phyloP scores from a whole-genome alignment of 2,797 vertebrate genomes.

The Eurystomus glaucurus region DNA sequence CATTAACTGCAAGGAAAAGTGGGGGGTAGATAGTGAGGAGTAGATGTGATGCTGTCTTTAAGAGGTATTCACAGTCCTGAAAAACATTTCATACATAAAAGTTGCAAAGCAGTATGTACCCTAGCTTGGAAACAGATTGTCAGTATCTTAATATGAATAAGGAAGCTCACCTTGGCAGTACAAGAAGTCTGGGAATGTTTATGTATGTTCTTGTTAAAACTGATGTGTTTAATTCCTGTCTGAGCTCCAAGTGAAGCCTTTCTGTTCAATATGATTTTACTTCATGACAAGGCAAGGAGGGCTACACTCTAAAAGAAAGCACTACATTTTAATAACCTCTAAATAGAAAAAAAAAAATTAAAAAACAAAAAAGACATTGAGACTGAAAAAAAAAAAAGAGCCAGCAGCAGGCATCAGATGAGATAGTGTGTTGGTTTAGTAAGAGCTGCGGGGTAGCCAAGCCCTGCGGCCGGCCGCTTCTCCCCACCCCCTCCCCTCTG shows the following conservation, averaged over 20 bases:
- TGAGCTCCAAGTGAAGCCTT: neutral
- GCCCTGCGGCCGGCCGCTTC: too few relatives aligned
- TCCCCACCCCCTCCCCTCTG: too few relatives aligned
- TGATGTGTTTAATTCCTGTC: neutral
- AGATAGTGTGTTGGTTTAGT: too few relatives aligned
- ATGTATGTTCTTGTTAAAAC: conserved; percentile 44
- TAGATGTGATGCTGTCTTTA: neutral
- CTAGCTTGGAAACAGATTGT: conserved; percentile 22
- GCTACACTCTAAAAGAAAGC: neutral
- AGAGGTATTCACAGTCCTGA: neutral
- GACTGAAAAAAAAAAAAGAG: neutral
- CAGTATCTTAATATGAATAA: conserved; percentile 21
- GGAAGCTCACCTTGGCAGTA: neutral
- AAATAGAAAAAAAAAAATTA: neutral
- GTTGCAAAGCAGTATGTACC: neutral
- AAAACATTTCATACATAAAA: neutral
- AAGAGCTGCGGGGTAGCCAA: too few relatives aligned
- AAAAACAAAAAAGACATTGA: neutral
- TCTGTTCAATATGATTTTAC: neutral
- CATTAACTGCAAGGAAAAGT: neutral
- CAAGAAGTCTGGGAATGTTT: conserved; percentile 13
- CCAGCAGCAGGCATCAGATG: neutral
- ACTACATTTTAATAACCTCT: neutral
- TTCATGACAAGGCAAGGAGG: neutral
- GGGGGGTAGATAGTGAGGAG: neutral